Evolutionary conservation across 2,797 vertebrate genomes (phyloP).

Genomic region (Artibeus lituratus): DNA sequence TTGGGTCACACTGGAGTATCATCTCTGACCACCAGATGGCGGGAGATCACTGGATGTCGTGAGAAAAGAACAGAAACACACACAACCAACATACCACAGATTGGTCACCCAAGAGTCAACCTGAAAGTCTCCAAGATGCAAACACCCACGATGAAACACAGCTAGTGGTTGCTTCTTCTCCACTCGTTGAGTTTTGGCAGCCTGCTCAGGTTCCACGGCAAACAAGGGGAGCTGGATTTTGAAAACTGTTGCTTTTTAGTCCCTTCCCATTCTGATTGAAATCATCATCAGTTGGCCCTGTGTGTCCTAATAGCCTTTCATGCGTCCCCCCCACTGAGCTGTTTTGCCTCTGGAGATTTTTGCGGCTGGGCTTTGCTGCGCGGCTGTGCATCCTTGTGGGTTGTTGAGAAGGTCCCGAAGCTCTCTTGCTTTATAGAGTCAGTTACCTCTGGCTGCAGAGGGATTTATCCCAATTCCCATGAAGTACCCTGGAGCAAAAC

Average conservation of each 20-base stretch:
- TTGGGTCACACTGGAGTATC: not conserved
- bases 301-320: rapidly evolving
- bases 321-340: no score
- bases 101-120: not conserved
- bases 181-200: rapidly evolving
- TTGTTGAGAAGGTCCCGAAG: rapidly evolving
- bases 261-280: not conserved
- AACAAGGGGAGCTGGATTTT: not conserved
- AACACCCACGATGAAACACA: rapidly evolving
- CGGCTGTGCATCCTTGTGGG: rapidly evolving
- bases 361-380: not conserved
- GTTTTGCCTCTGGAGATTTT: not conserved
- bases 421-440: not conserved
- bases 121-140: not conserved
- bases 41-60: not conserved
- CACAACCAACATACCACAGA: not conserved
- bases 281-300: rapidly evolving
- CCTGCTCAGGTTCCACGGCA: not conserved
- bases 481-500: not conserved
- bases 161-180: not conserved
- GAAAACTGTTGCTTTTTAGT: not conserved
- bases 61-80: rapidly evolving
- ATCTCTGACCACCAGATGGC: slow-evolving; percentile 49
- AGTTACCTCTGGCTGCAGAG: not conserved
- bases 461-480: not conserved